Evolutionary conservation across 1,140 invertebrate genomes (phyloP), one percentile per base, ranked within the genome.

Genomic region (Pseudomyrmex dendroicus): DNA sequence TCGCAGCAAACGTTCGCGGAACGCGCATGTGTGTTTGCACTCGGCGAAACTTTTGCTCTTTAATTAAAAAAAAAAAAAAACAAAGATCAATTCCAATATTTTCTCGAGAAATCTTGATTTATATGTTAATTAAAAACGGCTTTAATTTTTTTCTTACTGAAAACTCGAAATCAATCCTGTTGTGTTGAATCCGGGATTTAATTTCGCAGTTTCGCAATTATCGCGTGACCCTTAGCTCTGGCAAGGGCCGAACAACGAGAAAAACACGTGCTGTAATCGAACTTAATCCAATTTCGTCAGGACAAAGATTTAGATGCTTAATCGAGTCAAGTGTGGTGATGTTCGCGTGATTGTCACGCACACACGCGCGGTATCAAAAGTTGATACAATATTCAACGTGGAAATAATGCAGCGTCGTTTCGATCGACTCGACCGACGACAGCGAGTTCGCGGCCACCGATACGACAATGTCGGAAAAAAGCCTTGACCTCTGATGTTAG

Each of bases 281-380:
- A 44, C 52, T 70, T 59, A 70, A 70, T 25, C 20, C 13, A 52
- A 52, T 8, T 10, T 20, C 54, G 44, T 13, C 20, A 72, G 15
- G n/a, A 12, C 64, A 20, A 59, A 63, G 73, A 22, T 54, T 52
- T 76, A 44, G 48, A n/a, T 25, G 54, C 54, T 80, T 80, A 64
- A 76, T 76, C 73, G 73, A 76, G 48, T 76, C 50, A 61, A 50
- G 35, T 76, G 56, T 80, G 22, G 61, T 25, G 63, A 78, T 48
- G 44, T 56, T 44, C 46, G 54, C 46, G n/a, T 78, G 2, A 78
- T 70, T 59, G 54, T 70, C 44, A 50, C 57, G 63, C 25, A 13
- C 73, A 35, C 59, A 52, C 54, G 50, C 20, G 3, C 10, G 8
- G 15, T 72, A 66, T 80, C 59, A 72, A 72, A 80, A 72, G 35